Evolutionary conservation across 2,888 invertebrate species (phyloP).

Genomic region (Heteromurus nitidus): DNA sequence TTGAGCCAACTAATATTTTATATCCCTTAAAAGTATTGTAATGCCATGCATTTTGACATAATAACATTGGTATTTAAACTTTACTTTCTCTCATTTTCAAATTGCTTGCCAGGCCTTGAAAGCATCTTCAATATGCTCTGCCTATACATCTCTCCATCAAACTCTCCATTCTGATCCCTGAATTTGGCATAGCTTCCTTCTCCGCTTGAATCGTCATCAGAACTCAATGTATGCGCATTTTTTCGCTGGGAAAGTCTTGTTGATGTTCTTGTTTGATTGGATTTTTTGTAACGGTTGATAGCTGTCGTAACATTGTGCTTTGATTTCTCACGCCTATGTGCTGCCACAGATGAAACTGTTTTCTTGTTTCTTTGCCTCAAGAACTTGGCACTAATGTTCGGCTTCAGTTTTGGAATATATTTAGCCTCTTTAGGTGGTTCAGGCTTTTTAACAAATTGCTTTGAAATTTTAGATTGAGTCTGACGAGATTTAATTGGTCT

Average conservation of each 20-base stretch:
- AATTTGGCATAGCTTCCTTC: constrained; percentile 36
- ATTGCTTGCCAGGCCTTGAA: background rate
- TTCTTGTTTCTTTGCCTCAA: constrained; percentile 31
- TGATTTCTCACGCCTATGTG: background rate
- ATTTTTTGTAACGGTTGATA: background rate
- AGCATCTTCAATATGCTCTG: constrained; percentile 54
- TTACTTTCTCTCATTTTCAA: constrained; percentile 29
- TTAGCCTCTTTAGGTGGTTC: constrained; percentile 31
- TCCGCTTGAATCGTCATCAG: constrained; percentile 9
- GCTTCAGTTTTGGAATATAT: constrained; percentile 40
- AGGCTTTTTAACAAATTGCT: constrained; percentile 40
- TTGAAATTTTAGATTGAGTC: constrained; percentile 17
- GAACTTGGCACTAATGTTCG: constrained; percentile 54
- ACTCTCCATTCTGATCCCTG: constrained; percentile 46
- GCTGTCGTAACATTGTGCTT: background rate
- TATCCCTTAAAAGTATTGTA: too few relatives aligned
- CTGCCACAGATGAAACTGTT: background rate
- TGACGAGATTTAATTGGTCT: constrained; percentile 32
- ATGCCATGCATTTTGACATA: too few relatives aligned
- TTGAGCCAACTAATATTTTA: too few relatives aligned
- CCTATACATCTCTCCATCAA: constrained; percentile 47
- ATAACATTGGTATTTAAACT: too few relatives aligned
- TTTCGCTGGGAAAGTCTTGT: background rate
- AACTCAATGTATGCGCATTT: background rate
- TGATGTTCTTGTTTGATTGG: background rate